Evolutionary conservation across 2,888 invertebrate genomes (phyloP).

Genomic region (Cryptocheilus praepositus): DNA sequence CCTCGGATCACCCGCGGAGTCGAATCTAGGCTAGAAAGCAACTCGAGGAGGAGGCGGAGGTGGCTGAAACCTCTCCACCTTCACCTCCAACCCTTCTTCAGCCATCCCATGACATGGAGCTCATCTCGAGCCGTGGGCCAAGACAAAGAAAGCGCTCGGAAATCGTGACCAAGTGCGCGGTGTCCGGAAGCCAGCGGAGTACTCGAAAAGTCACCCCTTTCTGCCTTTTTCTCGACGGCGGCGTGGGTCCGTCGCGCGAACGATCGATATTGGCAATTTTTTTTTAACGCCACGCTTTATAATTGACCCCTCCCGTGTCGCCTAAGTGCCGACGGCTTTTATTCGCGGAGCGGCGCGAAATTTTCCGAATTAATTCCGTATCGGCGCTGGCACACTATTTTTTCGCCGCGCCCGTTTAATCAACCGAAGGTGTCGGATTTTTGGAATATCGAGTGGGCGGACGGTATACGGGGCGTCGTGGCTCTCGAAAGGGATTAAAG

Average conservation of each 20-base stretch:
- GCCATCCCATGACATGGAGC: constrained; percentile 30
- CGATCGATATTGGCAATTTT: not conserved
- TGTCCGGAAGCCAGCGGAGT: constrained; percentile 12
- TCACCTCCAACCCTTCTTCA: constrained; percentile 55
- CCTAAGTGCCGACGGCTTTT: no score
- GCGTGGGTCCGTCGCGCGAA: not conserved
- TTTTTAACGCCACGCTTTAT: not conserved
- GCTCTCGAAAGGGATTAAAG: no score
- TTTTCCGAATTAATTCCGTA: no score
- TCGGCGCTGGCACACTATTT: no score
- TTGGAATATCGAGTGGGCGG: no score
- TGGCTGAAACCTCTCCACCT: constrained; percentile 45
- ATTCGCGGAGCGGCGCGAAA: no score
- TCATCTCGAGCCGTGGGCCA: constrained; percentile 43
- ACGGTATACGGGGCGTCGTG: no score
- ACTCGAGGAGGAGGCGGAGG: constrained; percentile 30
- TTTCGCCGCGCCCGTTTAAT: no score
- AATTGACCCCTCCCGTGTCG: not conserved
- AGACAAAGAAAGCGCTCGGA: constrained; percentile 59
- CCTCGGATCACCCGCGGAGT: constrained; percentile 57
- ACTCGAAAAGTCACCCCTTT: not conserved
- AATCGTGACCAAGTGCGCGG: constrained; percentile 71
- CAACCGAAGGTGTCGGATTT: no score
- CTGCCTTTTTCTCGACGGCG: no score
- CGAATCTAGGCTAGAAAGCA: constrained; percentile 67